Conservation (phyloP, 2,113 vertebrate genomes). For the Tapirus terrestris region DNA sequence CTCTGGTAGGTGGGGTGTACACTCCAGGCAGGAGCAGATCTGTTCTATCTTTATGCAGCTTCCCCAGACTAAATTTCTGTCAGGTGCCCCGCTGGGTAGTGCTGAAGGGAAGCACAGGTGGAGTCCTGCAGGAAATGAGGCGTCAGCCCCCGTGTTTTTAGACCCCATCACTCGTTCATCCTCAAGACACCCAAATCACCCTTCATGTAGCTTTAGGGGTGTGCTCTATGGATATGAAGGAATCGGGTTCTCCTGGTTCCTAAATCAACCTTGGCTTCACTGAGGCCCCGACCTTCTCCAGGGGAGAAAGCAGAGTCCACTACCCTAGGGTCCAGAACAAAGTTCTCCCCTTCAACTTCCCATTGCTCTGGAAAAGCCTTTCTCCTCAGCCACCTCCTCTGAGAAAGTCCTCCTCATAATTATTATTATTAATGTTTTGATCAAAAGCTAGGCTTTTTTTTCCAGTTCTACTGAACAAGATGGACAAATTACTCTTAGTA, state of each 20-base stretch:
- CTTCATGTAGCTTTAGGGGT: not conserved
- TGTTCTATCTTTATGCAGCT: rapidly evolving
- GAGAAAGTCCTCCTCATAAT: not conserved
- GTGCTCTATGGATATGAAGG: not conserved
- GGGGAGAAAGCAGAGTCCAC: not conserved
- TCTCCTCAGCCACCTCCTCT: not conserved
- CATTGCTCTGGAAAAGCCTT: not conserved
- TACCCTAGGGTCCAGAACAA: not conserved
- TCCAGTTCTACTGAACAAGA: not conserved
- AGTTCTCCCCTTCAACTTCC: not conserved
- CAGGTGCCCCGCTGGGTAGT: rapidly evolving
- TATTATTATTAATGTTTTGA: not conserved
- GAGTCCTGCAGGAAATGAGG: rapidly evolving
- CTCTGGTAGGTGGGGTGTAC: too few species aligned
- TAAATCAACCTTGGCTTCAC: rapidly evolving
- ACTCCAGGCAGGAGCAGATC: rapidly evolving
- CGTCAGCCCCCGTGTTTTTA: rapidly evolving
- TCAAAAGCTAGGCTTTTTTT: not conserved
- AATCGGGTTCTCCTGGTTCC: not conserved
- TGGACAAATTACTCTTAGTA: too few species aligned
- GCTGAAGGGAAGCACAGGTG: rapidly evolving
- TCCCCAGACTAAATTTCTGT: not conserved
- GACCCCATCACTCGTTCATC: rapidly evolving
- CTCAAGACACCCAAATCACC: not conserved
- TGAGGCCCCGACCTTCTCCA: not conserved